A percentile compares a stretch with the other conserved stretches of the same genome.
phyloP scores from a whole-genome alignment of 1,140 invertebrate species.

The Halesus radiatus region DNA sequence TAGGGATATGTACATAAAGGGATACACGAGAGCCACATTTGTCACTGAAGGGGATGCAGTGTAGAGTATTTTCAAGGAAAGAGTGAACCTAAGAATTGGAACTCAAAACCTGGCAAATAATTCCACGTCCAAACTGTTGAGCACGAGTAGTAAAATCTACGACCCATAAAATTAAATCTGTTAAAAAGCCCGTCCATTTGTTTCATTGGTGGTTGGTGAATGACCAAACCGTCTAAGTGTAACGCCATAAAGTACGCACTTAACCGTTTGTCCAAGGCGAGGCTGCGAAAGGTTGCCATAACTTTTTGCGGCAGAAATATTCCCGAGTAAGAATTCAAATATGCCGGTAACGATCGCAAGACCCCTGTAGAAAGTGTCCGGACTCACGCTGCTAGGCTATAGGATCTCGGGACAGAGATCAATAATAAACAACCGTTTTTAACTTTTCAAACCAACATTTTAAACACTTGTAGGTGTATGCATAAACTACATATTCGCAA shows the following conservation, averaged over 20 bases:
- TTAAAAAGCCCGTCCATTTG: no score
- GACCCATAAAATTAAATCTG: no score
- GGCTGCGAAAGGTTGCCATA: slow-evolving; percentile 7
- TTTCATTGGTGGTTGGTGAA: background rate
- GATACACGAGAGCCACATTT: no score
- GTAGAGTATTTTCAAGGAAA: no score
- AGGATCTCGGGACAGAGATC: background rate
- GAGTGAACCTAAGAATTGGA: no score
- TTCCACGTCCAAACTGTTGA: no score
- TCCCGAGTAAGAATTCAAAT: background rate
- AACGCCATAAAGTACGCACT: slow-evolving; percentile 14
- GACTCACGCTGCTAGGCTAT: slow-evolving; percentile 3
- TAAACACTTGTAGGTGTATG: background rate
- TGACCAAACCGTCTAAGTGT: background rate
- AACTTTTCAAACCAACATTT: background rate
- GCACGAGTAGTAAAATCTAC: no score
- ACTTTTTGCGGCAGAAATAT: background rate
- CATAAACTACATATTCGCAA: background rate
- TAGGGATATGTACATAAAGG: no score
- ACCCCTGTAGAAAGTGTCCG: background rate
- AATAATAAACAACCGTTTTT: slow-evolving; percentile 15
- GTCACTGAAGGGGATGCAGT: no score
- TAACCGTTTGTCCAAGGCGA: background rate
- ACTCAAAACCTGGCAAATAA: no score
- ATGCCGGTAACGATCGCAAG: background rate